These are phyloP conservation scores for Cynaeus angustus DNA, from an alignment of 2,888 invertebrate genomes.

Conservation along the genomic window DNA sequence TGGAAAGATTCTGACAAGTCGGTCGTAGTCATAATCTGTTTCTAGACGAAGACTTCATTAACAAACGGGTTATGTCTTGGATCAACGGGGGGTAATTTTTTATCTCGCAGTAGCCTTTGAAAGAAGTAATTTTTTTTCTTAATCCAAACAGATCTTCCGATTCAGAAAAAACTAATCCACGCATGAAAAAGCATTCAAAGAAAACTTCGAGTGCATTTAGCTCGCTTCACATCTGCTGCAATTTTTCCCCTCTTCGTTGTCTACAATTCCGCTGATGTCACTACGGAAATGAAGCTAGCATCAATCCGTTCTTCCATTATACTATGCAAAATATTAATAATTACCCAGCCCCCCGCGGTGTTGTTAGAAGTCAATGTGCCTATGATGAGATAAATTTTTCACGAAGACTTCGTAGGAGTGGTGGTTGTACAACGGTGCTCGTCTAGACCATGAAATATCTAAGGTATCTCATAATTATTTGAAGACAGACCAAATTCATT, in stretches of 20 bases:
- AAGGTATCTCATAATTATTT: slow-evolving; percentile 52
- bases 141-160: too few species aligned
- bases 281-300: slow-evolving; percentile 8
- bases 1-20: slow-evolving; percentile 22
- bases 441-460: slow-evolving; percentile 54
- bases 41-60: slow-evolving; percentile 33
- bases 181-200: neutral
- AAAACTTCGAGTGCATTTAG: too few species aligned
- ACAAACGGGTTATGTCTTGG: neutral
- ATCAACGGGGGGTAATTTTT: slow-evolving; percentile 19
- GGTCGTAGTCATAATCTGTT: slow-evolving; percentile 25
- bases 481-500: slow-evolving; percentile 36
- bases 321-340: slow-evolving; percentile 31
- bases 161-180: neutral
- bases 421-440: slow-evolving; percentile 24
- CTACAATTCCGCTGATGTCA: slow-evolving; percentile 14
- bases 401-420: slow-evolving; percentile 26
- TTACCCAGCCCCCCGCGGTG: slow-evolving; percentile 23
- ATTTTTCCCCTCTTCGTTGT: neutral
- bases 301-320: slow-evolving; percentile 16
- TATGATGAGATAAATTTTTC: slow-evolving; percentile 35
- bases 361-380: slow-evolving; percentile 6
- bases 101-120: neutral
- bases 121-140: too few species aligned
- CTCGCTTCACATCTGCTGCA: slow-evolving; percentile 3